Evolutionary conservation across 2,888 invertebrate species (phyloP), one percentile per base, ranked within the genome.

Genomic region (Amblyteles armatorius): DNA sequence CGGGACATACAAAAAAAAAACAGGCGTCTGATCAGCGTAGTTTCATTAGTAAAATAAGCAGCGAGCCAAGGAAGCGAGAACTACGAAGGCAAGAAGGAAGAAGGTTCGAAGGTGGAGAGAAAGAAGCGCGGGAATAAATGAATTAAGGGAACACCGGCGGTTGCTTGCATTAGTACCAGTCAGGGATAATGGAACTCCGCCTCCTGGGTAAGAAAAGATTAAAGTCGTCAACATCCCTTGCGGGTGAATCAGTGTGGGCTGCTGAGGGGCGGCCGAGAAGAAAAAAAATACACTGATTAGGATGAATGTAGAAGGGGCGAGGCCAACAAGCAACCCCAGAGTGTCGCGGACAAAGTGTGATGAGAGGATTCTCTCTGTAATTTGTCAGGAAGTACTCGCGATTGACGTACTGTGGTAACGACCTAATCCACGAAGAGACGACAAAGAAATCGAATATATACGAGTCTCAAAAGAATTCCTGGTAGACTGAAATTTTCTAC

Each of bases 141-240:
- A 48, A 79, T 68, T 44, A 63, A 71, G 63, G 63, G 63, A 74
- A 63, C 22, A 33, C 13, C 11, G 26, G 63, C 50, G 29, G 44
- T 52, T 13, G 57, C 63, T 29, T 67, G 50, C 74, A 55, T 81
- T 33, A 57, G 65, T 74, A 57, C 52, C 60, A 48, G 68, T 73
- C 40, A 57, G 44, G 63, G 74, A 76, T 83, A 76, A 83, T 83
- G 79, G 79, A 74, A 83, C 48, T 76, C 76, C 6, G 60, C 48
- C 69, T 16, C 16, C 26, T 65, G 22, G 29, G 36, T 19, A 68
- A 79, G 44, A n/a, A 63, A 69, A 63, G 48, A 76, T 76, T 68
- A 68, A 76, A 76, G 55, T 74, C 63, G 33, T 36, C 40, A 40
- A 26, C 13, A 65, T 50, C 6, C 65, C 50, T 50, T 22, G 63